Percentiles rank a stretch among this genome's conserved stretches.
These are phyloP conservation scores for Lucilia sericata DNA, from an alignment of 1,140 invertebrate genomes.

Conservation along the genomic window DNA sequence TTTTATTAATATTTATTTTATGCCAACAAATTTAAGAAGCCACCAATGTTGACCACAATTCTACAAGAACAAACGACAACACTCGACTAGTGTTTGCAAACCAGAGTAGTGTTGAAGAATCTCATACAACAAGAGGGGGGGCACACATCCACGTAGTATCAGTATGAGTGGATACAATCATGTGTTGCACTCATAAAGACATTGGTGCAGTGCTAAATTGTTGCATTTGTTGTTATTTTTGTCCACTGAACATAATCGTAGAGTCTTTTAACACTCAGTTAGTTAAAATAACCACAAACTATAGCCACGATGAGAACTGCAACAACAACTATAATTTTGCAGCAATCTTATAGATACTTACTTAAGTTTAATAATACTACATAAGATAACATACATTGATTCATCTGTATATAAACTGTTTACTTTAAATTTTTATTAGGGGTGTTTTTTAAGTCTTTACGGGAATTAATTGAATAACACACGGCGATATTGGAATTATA, in stretches of 20 bases:
- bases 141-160: neutral
- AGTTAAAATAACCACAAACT: neutral
- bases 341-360: neutral
- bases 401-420: too few species aligned
- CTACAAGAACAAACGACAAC: neutral
- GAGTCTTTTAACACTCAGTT: constrained; percentile 27
- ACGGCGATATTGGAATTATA: too few species aligned
- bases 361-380: too few species aligned
- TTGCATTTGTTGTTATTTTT: neutral
- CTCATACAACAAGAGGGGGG: too few species aligned
- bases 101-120: too few species aligned
- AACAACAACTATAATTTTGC: neutral
- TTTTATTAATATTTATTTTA: neutral
- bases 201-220: neutral
- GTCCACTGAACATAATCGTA: constrained; percentile 11
- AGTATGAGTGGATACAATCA: neutral
- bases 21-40: constrained; percentile 41
- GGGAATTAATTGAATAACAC: too few species aligned
- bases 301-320: neutral
- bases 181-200: neutral
- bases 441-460: too few species aligned
- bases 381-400: too few species aligned
- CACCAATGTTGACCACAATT: constrained; percentile 44
- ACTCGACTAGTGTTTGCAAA: too few species aligned
- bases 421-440: too few species aligned